phyloP scores from a whole-genome alignment of 2,797 vertebrate genomes.

The Pristis pectinata region DNA sequence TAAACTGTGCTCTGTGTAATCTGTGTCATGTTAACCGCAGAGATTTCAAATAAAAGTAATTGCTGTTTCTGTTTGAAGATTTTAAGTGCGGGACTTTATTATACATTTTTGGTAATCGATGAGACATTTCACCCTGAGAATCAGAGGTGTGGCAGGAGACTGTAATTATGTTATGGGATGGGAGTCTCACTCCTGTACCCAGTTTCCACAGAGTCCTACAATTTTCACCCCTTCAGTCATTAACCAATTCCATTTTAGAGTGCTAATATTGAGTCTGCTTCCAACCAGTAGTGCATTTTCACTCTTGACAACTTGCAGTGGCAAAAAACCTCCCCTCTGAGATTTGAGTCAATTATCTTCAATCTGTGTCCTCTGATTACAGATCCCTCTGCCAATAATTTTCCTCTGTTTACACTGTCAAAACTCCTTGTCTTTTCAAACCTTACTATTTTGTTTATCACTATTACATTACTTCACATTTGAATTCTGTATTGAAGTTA shows the following conservation, averaged over 20 bases:
- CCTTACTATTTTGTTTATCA: too few species aligned
- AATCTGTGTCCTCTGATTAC: not conserved
- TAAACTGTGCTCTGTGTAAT: not conserved
- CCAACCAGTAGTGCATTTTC: too few species aligned
- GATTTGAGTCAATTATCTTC: not conserved
- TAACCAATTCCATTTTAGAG: too few species aligned
- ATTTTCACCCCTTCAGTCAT: too few species aligned
- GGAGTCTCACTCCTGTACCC: not conserved
- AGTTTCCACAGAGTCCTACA: too few species aligned
- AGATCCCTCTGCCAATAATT: not conserved
- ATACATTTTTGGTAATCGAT: not conserved
- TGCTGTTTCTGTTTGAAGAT: not conserved
- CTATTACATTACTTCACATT: not conserved
- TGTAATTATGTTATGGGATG: not conserved
- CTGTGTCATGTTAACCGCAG: not conserved
- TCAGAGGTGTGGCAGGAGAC: not conserved
- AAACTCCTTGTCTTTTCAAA: too few species aligned
- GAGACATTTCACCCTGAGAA: not conserved
- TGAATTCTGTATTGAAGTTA: not conserved
- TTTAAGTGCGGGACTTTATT: not conserved
- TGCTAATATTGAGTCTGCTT: too few species aligned
- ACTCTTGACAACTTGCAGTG: too few species aligned
- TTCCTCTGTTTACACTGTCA: not conserved
- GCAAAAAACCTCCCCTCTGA: too few species aligned
- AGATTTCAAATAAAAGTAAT: not conserved